These are phyloP conservation scores for Brachystomella parvula DNA, from an alignment of 1,140 invertebrate genomes.

Conservation along the genomic window DNA sequence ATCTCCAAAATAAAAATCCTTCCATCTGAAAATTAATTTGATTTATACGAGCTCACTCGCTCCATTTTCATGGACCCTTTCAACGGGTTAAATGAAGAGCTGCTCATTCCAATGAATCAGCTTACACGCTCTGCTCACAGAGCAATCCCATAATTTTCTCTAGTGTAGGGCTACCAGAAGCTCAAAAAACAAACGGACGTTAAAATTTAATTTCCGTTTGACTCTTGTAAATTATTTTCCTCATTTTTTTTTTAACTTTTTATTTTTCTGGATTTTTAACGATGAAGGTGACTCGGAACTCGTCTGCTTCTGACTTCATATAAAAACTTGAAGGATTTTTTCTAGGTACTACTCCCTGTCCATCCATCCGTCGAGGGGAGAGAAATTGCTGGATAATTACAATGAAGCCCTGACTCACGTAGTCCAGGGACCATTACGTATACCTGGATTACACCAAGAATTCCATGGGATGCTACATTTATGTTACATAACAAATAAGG, in stretches of 20 bases:
- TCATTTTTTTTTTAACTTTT: too few relatives aligned
- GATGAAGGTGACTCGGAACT: too few relatives aligned
- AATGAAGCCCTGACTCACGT: constrained; percentile 1
- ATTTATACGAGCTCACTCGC: not conserved
- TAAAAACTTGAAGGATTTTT: too few relatives aligned
- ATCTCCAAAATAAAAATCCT: not conserved
- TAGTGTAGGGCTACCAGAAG: too few relatives aligned
- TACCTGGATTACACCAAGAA: too few relatives aligned
- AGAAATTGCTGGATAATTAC: constrained; percentile 5
- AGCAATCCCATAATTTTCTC: not conserved
- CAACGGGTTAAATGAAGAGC: too few relatives aligned
- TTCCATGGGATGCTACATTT: too few relatives aligned
- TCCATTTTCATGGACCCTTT: too few relatives aligned
- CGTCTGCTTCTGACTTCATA: too few relatives aligned
- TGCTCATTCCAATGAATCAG: constrained; percentile 1
- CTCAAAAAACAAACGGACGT: not conserved
- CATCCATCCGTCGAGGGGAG: not conserved
- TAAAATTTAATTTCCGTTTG: not conserved
- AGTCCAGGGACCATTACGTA: too few relatives aligned
- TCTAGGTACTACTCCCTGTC: not conserved
- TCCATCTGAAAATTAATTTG: not conserved
- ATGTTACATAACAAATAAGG: constrained; percentile 2
- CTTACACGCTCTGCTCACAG: not conserved
- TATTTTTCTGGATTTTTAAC: too few relatives aligned
- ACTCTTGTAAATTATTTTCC: not conserved